Percentiles rank a stretch among this genome's conserved stretches.
Conservation (phyloP, 2,888 invertebrate species). For the Stenodema calcarata region DNA sequence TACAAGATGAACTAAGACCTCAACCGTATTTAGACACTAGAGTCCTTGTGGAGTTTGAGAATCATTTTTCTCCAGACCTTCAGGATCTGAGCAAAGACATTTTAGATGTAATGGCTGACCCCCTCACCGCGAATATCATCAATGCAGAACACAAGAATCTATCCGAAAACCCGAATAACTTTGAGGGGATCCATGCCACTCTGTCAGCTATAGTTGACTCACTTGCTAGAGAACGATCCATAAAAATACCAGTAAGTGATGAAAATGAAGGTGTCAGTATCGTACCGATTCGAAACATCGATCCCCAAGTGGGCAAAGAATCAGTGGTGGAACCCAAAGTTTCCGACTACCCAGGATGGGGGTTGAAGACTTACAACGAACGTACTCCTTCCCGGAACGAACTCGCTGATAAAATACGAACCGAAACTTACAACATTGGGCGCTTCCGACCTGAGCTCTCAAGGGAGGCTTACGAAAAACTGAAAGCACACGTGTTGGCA, state of each 20-base stretch:
- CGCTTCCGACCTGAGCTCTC: neutral
- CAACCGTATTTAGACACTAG: slow-evolving; percentile 36
- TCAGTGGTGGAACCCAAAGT: neutral
- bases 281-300: neutral
- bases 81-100: neutral
- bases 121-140: neutral
- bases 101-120: neutral
- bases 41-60: slow-evolving; percentile 29
- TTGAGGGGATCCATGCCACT: neutral
- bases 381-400: neutral
- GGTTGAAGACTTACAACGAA: slow-evolving; percentile 10
- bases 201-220: neutral
- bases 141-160: neutral
- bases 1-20: slow-evolving; percentile 34
- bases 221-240: neutral
- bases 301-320: neutral
- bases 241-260: neutral
- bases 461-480: neutral
- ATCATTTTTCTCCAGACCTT: neutral
- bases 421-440: slow-evolving; percentile 3
- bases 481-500: slow-evolving; percentile 3
- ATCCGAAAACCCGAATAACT: neutral
- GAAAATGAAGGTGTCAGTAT: neutral
- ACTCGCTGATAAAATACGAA: neutral
- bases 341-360: neutral